phyloP scores from a whole-genome alignment of 2,797 vertebrate genomes.

The Tapirus indicus region DNA sequence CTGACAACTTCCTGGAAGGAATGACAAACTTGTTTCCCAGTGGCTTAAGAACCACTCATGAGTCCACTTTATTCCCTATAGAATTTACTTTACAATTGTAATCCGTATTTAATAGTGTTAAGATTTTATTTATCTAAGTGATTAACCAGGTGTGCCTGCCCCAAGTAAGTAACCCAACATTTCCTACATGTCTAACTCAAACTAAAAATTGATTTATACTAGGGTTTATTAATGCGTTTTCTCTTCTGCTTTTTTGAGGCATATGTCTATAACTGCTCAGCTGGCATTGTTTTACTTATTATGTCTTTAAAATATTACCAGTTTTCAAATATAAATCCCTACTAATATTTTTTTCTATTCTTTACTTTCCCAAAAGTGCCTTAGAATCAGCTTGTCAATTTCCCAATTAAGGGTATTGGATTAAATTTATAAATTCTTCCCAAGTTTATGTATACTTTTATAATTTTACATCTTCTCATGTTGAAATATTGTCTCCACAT shows the following conservation, averaged over 20 bases:
- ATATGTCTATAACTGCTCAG: background rate
- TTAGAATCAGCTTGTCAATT: background rate
- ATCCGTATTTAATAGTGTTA: background rate
- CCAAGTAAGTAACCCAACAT: background rate
- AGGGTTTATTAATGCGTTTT: background rate
- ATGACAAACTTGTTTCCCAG: background rate
- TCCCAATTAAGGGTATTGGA: background rate
- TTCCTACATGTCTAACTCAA: background rate
- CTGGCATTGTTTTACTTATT: background rate
- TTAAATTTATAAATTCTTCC: background rate
- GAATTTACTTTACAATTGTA: background rate
- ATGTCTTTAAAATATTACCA: background rate
- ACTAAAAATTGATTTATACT: background rate
- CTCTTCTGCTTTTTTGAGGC: background rate
- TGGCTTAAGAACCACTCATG: background rate
- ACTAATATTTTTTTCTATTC: background rate
- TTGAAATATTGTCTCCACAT: background rate
- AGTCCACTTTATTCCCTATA: background rate
- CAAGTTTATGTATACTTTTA: background rate
- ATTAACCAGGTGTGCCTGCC: background rate
- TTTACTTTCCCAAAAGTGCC: background rate
- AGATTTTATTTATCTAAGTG: background rate
- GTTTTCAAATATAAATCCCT: background rate
- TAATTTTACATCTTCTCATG: background rate
- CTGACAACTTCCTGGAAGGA: background rate